Base-by-base conservation (phyloP, 1,140 invertebrate genomes). In the Hyposmocoma kahamanoa region DNA sequence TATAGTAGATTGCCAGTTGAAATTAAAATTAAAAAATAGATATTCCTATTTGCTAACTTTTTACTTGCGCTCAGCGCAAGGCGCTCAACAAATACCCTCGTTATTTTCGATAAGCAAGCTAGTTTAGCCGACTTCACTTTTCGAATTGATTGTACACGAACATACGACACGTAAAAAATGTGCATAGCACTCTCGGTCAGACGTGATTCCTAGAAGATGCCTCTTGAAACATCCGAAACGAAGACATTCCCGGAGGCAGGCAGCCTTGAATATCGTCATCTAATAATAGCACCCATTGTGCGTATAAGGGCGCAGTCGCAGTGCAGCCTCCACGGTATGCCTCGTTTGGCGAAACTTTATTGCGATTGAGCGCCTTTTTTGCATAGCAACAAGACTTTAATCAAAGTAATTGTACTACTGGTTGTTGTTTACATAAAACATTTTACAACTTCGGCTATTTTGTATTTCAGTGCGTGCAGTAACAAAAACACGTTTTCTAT, bases 161-260 rank as follows among this genome's bases (percentile, higher is more conserved):
- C n/a, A n/a, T n/a, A n/a, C n/a, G n/a, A n/a, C n/a, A n/a, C 32
- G 13, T 39, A 59, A 78, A 78, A 82, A 80, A 77, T 67, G 64
- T 64, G 69, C 67, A 69, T 68, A 67, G 68, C 64, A 70, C 66
- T 64, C 66, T 57, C 67, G 64, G 50, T 67, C 11, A 24, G 38
- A 47, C 69, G 63, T 62, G 68, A 60, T 84, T 78, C 74, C 76
- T 63, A 57, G 75, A 78, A 81, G 68, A 75, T 75, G 67, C 72
- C 70, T 69, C 50, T 70, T 66, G 60, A 59, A 60, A 53, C 57
- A 41, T 41, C 20, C 38, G 38, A 53, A 58, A 48, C 56, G 45
- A 63, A 63, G 56, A 57, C 59, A 78, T 78, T 75, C 68, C 63
- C 42, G 58, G 59, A 58, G 56, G 51, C 47, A 32, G 46, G 50